Percentiles rank a stretch among this genome's conserved stretches.
phyloP scores from a whole-genome alignment of 1,140 invertebrate species.

The Trigoniulus corallinus region DNA sequence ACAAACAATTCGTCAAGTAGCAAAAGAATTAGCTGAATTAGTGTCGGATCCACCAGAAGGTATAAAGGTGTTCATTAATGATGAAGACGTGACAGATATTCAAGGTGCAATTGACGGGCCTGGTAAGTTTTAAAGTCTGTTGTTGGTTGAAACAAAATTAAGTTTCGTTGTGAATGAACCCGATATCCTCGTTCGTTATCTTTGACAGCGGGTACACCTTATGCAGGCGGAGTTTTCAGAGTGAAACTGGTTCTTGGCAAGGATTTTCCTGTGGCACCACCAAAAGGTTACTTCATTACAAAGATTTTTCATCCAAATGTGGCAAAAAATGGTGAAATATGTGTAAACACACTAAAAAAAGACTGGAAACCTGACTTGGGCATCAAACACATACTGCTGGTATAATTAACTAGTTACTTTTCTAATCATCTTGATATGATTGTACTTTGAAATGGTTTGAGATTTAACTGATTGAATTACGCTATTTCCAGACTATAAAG shows the following conservation, averaged over 20 bases:
- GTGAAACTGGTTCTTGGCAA: constrained; percentile 81
- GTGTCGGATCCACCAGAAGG: constrained; percentile 64
- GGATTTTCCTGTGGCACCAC: constrained; percentile 81
- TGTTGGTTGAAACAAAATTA: not conserved
- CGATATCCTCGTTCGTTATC: constrained; percentile 12
- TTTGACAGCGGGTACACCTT: constrained; percentile 58
- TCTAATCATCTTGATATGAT: constrained; percentile 1
- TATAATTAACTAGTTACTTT: constrained; percentile 28
- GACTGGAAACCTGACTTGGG: constrained; percentile 94
- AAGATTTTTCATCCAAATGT: constrained; percentile 98
- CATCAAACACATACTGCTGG: constrained; percentile 86
- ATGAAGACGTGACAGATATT: constrained; percentile 81
- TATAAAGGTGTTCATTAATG: constrained; percentile 69
- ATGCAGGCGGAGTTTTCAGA: constrained; percentile 63
- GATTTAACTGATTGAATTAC: too few species aligned
- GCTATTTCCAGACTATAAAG: constrained; percentile 57
- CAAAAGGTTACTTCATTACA: constrained; percentile 87
- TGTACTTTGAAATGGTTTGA: too few species aligned
- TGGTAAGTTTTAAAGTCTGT: constrained; percentile 28
- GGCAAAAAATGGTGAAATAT: constrained; percentile 84
- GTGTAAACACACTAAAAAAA: constrained; percentile 92
- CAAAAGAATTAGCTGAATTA: constrained; percentile 64
- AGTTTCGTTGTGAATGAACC: constrained; percentile 3
- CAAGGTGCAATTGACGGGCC: constrained; percentile 80
- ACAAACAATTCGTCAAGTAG: constrained; percentile 70